A percentile compares a stretch with the other conserved stretches of the same genome.
These are phyloP conservation scores for Mirounga angustirostris DNA, from an alignment of 2,113 vertebrate species.

Conservation along the genomic window DNA sequence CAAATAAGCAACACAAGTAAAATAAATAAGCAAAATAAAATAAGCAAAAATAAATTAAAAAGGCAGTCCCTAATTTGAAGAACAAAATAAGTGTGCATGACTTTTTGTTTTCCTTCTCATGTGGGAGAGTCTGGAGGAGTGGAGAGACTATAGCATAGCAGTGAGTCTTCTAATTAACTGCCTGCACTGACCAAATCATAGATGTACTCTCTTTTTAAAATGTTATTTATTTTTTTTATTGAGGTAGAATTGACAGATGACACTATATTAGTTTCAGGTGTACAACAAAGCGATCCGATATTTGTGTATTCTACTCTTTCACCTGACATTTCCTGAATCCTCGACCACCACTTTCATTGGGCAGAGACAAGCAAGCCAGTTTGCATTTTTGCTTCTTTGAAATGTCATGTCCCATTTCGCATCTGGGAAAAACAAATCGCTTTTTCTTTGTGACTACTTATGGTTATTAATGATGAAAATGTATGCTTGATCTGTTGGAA, in stretches of 20 bases:
- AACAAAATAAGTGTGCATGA: background rate
- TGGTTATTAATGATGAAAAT: constrained; percentile 22
- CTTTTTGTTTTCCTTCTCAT: background rate
- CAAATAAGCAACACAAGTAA: too few species aligned
- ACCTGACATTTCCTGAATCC: background rate
- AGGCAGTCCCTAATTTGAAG: background rate
- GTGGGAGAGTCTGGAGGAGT: background rate
- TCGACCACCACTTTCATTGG: background rate
- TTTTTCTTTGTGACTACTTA: background rate
- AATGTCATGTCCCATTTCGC: constrained; percentile 1
- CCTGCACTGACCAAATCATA: background rate
- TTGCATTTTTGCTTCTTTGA: constrained; percentile 18
- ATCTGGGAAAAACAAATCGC: background rate
- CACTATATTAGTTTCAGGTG: background rate
- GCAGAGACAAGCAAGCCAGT: background rate
- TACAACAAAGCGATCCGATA: background rate
- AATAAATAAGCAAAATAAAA: too few species aligned
- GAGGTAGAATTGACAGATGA: background rate
- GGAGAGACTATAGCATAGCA: background rate
- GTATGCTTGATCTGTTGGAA: background rate
- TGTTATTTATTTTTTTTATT: background rate
- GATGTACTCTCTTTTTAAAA: background rate
- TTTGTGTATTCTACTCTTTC: background rate
- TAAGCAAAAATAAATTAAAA: background rate
- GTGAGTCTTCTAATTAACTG: background rate